Percentiles rank a stretch among this genome's conserved stretches.
Evolutionary conservation across 2,113 vertebrate genomes (phyloP).

Genomic region (Oreochromis aureus): DNA sequence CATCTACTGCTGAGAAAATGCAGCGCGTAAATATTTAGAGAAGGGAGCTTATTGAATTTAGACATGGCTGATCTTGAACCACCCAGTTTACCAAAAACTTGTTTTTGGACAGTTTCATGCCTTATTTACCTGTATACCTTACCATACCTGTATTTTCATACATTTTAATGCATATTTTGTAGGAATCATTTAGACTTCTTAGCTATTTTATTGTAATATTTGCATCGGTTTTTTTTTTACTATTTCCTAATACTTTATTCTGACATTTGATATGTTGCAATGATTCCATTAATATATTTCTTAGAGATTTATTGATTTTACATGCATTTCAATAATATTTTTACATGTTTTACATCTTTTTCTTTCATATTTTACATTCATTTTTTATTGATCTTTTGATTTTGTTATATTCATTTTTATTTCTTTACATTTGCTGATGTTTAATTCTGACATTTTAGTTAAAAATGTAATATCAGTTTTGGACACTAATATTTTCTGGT

Average conservation of each 20-base stretch:
- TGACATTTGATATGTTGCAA: not conserved
- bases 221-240: fast-evolving
- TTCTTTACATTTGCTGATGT: not conserved
- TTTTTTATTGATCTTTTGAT: not conserved
- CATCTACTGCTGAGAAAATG: not conserved
- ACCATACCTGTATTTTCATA: not conserved
- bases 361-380: not conserved
- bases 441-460: not conserved
- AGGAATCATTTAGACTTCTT: not conserved
- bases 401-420: not conserved
- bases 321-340: not conserved
- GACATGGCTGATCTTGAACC: not conserved
- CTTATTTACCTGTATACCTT: not conserved
- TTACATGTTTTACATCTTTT: not conserved
- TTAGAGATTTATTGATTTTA: not conserved
- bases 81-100: not conserved
- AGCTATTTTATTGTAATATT: not conserved
- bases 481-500: not conserved
- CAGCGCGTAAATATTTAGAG: not conserved
- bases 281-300: not conserved
- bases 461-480: not conserved
- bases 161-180: not conserved
- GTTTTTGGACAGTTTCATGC: not conserved
- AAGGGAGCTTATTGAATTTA: not conserved
- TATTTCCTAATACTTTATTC: not conserved